Percentiles rank a stretch among this genome's conserved stretches.
Evolutionary conservation across 2,113 vertebrate species (phyloP).

Genomic region (Halcyon malimbica): DNA sequence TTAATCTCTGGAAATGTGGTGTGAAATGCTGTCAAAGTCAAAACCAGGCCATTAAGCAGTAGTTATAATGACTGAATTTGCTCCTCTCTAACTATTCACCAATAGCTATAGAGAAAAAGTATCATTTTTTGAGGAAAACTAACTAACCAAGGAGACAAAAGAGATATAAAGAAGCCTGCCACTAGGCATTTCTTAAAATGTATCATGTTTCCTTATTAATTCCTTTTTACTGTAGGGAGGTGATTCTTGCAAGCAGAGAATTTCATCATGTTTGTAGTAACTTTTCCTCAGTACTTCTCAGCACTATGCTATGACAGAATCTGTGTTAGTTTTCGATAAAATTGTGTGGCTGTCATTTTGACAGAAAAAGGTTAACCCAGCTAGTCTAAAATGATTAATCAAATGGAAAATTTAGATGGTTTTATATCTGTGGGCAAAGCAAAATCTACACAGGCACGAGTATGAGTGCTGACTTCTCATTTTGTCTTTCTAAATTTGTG

Average conservation of each 20-base stretch:
- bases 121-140: neutral
- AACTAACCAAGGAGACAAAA: neutral
- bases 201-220: neutral
- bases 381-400: constrained; percentile 7
- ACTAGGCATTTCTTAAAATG: neutral
- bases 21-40: neutral
- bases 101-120: neutral
- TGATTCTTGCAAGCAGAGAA: neutral
- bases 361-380: constrained; percentile 33
- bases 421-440: constrained; percentile 18
- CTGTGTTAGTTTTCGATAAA: neutral
- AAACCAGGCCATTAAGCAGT: neutral
- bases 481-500: constrained; percentile 54
- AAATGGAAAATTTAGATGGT: neutral
- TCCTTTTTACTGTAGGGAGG: neutral
- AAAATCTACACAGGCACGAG: constrained; percentile 5
- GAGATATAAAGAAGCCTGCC: neutral
- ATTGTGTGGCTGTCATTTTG: neutral
- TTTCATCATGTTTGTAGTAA: neutral
- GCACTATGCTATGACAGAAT: neutral
- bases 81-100: neutral
- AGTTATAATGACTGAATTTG: neutral
- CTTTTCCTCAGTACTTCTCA: neutral
- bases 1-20: neutral
- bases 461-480: constrained; percentile 37